Base-by-base conservation (phyloP, 2,113 vertebrate species). In the Larimichthys crocea region DNA sequence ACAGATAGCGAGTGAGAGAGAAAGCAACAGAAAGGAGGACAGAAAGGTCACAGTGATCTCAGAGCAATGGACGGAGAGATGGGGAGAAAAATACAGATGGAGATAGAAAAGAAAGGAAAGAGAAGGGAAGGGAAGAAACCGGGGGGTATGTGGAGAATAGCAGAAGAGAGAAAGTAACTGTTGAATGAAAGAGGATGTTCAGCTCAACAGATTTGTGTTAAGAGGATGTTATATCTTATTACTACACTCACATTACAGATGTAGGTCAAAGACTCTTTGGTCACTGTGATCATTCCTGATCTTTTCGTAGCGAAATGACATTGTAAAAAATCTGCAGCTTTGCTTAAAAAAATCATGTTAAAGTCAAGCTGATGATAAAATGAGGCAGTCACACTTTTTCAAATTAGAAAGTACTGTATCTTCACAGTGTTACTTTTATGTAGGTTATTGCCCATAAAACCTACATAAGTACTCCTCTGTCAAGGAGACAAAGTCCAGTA, bases 41-140 rank as follows among this genome's bases (percentile, higher is more conserved):
- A 65, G 44, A 83, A 84, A 80, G 74, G 82, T 82, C 84, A 85
- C 26, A 35, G 35, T 74, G 66, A 89, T 87, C 80, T 72, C 68
- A 72, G 64, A 77, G 79, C 40, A 1, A n/a, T 8, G 26, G 26
- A 64, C 20, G 60, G 67, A 55, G 46, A 76, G 67, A 31, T 3
- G 5, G 57, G 64, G 60, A 40, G 26, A n/a, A 56, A 67, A n/a
- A 24, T 40, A 40, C 35, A 40, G 35, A 40, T 9, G 12, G 9
- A 26, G 53, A 59, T 49, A 24, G 24, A 26, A 60, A 66, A 15
- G 35, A 69, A 75, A 11, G 17, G 48, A 62, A 29, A 42, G 26
- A 31, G 49, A 55, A 29, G 10, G 44, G 1, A 46, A 46, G 44
- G 44, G 12, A 44, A 9, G 48, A n/a, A 40, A 40, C 35, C 7